Evolutionary conservation across 2,888 invertebrate species (phyloP).

Genomic region (Callimorpha dominula): DNA sequence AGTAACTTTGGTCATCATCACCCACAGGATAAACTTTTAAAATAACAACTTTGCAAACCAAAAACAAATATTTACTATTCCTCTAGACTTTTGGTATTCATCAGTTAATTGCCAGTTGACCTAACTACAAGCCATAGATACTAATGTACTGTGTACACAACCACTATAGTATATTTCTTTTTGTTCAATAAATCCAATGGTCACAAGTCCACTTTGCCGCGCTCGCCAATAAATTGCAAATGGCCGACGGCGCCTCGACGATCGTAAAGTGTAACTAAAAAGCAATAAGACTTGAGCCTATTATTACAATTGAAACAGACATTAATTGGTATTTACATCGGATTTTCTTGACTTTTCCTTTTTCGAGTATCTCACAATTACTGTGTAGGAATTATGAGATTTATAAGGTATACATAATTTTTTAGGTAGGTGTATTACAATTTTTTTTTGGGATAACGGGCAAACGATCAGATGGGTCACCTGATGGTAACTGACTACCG

Average conservation of each 20-base stretch:
- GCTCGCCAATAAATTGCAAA: slow-evolving; percentile 52
- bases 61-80: not conserved
- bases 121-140: slow-evolving; percentile 13
- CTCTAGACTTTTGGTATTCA: slow-evolving; percentile 5
- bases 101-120: not conserved
- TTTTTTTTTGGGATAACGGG: no score
- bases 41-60: not conserved
- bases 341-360: not conserved
- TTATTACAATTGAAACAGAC: slow-evolving; percentile 26
- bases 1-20: not conserved
- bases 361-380: not conserved
- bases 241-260: slow-evolving; percentile 39
- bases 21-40: not conserved
- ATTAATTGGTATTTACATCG: slow-evolving; percentile 20
- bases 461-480: no score
- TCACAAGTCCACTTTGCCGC: slow-evolving; percentile 40
- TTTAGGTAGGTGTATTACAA: no score
- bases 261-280: slow-evolving; percentile 47
- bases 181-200: slow-evolving; percentile 22
- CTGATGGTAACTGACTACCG: no score
- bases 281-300: slow-evolving; percentile 40
- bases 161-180: slow-evolving; percentile 32
- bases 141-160: slow-evolving; percentile 6
- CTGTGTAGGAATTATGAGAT: no score
- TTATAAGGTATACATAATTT: not conserved